phyloP scores from a whole-genome alignment of 2,113 vertebrate genomes.

The Leuciscus idus region DNA sequence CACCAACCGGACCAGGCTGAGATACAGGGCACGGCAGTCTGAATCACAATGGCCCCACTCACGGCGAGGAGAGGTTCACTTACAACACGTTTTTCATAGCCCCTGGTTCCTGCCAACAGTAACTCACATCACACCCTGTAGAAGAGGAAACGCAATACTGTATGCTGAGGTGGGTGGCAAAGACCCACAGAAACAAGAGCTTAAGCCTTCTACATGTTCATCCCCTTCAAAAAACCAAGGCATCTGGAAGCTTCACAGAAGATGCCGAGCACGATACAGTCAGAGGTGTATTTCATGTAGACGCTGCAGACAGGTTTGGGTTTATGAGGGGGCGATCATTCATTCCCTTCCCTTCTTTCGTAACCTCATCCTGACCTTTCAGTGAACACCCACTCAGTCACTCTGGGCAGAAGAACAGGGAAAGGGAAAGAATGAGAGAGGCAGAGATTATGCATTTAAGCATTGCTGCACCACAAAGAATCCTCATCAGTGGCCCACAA shows the following conservation, averaged over 20 bases:
- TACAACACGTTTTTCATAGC: constrained; percentile 53
- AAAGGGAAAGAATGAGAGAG: neutral
- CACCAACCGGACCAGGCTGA: constrained; percentile 59
- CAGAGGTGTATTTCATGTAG: neutral
- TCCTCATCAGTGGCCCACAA: neutral
- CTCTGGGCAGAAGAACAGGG: constrained; percentile 9
- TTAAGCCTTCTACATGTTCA: constrained; percentile 11
- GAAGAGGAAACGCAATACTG: constrained; percentile 57
- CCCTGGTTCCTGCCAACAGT: constrained; percentile 55
- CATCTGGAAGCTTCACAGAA: neutral
- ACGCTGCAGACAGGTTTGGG: neutral
- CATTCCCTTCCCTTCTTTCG: constrained; percentile 50
- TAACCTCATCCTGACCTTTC: constrained; percentile 70
- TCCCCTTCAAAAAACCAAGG: neutral
- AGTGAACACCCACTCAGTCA: constrained; percentile 62
- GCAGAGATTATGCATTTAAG: neutral
- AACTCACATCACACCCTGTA: constrained; percentile 58
- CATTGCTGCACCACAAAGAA: neutral
- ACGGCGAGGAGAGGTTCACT: constrained; percentile 28
- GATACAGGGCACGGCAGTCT: constrained; percentile 52
- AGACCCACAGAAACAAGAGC: constrained; percentile 10
- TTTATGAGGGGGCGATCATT: neutral
- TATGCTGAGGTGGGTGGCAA: constrained; percentile 52
- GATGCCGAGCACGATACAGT: constrained; percentile 20
- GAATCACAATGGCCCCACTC: constrained; percentile 50